Evolutionary conservation across 2,113 vertebrate species (phyloP), one percentile per base, ranked within the genome.

Genomic region (Heptranchias perlo): DNA sequence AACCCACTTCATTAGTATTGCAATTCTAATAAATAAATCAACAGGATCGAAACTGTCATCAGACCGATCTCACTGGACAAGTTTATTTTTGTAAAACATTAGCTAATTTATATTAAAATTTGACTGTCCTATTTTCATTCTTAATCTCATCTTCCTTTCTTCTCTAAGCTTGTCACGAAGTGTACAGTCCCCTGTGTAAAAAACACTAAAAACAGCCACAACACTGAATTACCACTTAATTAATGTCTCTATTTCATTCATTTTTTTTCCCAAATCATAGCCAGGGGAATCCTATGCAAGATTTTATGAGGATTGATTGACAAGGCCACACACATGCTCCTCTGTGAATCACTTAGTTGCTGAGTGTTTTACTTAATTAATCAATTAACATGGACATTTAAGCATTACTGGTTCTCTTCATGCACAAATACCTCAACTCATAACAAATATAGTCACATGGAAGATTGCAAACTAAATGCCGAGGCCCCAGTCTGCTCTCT

Each of bases 321-420:
- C 64, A 95, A n/a, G 93, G 44, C 39, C 64, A 47, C 64, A 49
- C 28, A 49, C 25, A 25, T 69, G 21, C n/a, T 62, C 64, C 44
- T 67, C 44, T 54, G 64, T n/a, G 61, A 67, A 67, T 49, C 93
- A 95, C 11, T 69, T 67, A 65, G 62, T 11, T 69, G 23, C 64
- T 49, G 44, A 28, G 44, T 47, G 64, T 49, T 31, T 49, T 28
- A 28, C 93, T 95, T 95, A 95, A 95, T 95, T 95, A 95, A 95
- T 69, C 93, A 69, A 95, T 49, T 95, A 67, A 49, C 39, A n/a
- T 69, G 39, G 44, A 28, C 64, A 31, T 95, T 49, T 67, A 44
- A 69, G 44, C 64, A 1, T 69, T 69, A 44, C 44, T 16, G 4
- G 8, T 31, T 95, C 61, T 94, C 61, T 65, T 65, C 39, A 11